phyloP scores from a whole-genome alignment of 2,797 vertebrate genomes.

The Eleutherodactylus coqui region DNA sequence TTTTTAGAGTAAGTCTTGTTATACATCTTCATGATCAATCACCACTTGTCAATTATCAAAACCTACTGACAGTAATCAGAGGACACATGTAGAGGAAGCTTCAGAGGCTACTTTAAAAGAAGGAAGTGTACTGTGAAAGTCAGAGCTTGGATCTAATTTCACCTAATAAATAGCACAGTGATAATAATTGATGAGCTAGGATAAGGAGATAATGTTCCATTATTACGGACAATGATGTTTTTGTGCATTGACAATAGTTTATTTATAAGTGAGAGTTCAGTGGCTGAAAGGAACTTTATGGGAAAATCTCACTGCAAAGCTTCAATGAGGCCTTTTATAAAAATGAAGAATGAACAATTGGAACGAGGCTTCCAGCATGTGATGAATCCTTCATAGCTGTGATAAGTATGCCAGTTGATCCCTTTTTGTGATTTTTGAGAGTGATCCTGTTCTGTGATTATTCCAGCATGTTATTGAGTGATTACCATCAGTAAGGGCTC shows the following conservation, averaged over 20 bases:
- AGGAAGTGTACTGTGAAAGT: slow-evolving; percentile 7
- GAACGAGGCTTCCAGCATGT: neutral
- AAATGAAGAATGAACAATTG: neutral
- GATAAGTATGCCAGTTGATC: neutral
- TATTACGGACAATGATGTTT: slow-evolving; percentile 24
- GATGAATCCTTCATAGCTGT: neutral
- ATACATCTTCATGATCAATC: no score
- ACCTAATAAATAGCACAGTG: slow-evolving; percentile 34
- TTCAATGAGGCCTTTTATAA: slow-evolving; percentile 8
- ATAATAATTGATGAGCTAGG: slow-evolving; percentile 58
- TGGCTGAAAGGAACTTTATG: slow-evolving; percentile 9
- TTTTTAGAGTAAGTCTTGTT: no score
- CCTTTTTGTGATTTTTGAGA: neutral
- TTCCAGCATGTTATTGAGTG: no score
- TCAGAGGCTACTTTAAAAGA: neutral
- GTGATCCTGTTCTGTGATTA: no score
- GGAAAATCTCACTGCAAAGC: slow-evolving; percentile 31
- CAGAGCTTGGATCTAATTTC: slow-evolving; percentile 44
- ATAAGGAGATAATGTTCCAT: slow-evolving; percentile 47
- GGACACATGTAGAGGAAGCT: neutral
- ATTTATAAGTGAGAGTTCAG: slow-evolving; percentile 31
- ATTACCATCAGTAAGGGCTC: no score
- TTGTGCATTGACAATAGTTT: slow-evolving; percentile 40
- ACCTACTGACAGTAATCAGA: neutral
- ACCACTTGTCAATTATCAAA: neutral